These are phyloP conservation scores for Pygmarrhopalites habei DNA, from an alignment of 1,140 invertebrate genomes.

Conservation along the genomic window DNA sequence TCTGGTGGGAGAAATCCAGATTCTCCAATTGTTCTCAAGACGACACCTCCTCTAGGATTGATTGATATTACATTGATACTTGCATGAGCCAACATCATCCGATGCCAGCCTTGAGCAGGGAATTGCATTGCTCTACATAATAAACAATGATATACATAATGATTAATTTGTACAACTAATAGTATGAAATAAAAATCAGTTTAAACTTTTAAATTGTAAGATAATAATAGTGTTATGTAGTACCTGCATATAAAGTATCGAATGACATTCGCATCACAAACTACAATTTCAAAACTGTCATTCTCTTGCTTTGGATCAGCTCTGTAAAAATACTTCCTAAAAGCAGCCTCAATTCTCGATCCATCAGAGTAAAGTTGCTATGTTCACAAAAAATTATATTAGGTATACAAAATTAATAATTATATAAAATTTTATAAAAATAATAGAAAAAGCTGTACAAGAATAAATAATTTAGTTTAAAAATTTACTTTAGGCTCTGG, in stretches of 20 bases:
- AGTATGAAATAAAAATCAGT: not conserved
- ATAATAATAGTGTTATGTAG: not conserved
- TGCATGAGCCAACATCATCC: constrained; percentile 81
- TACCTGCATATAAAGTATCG: constrained; percentile 95
- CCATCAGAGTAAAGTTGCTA: constrained; percentile 89
- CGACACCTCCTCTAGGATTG: constrained; percentile 74
- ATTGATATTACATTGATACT: constrained; percentile 90
- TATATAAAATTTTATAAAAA: not conserved
- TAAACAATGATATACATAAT: constrained; percentile 10
- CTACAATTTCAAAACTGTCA: constrained; percentile 83
- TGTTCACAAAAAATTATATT: not conserved
- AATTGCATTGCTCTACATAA: constrained; percentile 82
- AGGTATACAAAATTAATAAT: too few species aligned
- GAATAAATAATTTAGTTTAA: too few species aligned
- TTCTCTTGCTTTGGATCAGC: constrained; percentile 68
- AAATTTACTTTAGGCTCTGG: constrained; percentile 63
- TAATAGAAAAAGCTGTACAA: constrained; percentile 39
- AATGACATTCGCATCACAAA: constrained; percentile 98
- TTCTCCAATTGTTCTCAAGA: constrained; percentile 74
- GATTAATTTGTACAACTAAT: not conserved
- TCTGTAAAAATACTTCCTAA: constrained; percentile 85
- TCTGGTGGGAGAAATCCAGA: constrained; percentile 76
- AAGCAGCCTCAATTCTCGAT: constrained; percentile 90
- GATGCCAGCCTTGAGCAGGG: constrained; percentile 90
- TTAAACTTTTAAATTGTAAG: not conserved